These are phyloP conservation scores for Sminthurinus aureus DNA, from an alignment of 2,888 invertebrate species.

Conservation along the genomic window DNA sequence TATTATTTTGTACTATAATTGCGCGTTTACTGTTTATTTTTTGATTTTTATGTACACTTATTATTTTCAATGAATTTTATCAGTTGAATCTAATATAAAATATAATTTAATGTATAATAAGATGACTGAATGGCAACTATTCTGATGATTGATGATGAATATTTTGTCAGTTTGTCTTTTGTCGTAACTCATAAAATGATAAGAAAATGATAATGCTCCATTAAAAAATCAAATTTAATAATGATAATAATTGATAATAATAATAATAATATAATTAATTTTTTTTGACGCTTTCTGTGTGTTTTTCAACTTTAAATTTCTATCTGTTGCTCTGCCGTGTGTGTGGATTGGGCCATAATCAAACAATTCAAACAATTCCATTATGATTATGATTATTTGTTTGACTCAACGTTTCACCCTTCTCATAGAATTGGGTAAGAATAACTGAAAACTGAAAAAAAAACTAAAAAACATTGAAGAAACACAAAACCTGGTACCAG, in stretches of 20 bases:
- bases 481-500: background rate
- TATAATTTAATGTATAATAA: no score
- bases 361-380: slow-evolving; percentile 11
- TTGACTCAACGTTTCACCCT: background rate
- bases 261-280: slow-evolving; percentile 9
- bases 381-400: background rate
- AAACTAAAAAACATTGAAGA: background rate
- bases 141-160: no score
- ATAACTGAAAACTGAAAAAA: background rate
- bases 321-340: slow-evolving; percentile 13
- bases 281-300: slow-evolving; percentile 27
- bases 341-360: slow-evolving; percentile 13
- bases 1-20: no score
- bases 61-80: no score
- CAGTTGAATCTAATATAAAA: no score
- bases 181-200: no score
- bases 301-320: slow-evolving; percentile 13
- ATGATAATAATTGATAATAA: slow-evolving; percentile 8
- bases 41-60: no score
- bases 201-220: no score
- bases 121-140: no score
- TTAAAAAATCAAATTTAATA: no score
- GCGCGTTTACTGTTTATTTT: no score
- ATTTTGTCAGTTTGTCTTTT: no score
- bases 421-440: slow-evolving; percentile 23